phyloP scores from a whole-genome alignment of 2,888 invertebrate species.

The Marasmarcha lunaedactyla region DNA sequence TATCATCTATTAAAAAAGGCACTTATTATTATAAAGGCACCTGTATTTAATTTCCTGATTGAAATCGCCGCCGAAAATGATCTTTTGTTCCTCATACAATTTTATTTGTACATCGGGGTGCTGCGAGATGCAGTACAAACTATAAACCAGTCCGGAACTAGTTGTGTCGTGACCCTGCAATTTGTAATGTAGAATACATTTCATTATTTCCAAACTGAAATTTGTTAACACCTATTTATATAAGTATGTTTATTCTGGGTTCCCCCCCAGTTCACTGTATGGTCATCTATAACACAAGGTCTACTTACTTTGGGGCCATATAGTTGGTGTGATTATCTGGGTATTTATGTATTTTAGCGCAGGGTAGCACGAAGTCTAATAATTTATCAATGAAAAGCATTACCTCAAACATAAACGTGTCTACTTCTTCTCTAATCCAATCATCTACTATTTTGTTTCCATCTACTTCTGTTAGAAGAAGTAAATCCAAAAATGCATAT shows the following conservation, averaged over 20 bases:
- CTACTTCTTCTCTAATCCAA: slow-evolving; percentile 75
- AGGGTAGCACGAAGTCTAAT: no score
- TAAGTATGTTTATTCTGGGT: no score
- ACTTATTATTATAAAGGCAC: slow-evolving; percentile 24
- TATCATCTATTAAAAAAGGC: no score
- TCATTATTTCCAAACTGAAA: neutral
- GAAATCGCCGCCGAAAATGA: slow-evolving; percentile 44
- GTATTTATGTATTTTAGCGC: no score
- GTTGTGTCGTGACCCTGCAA: slow-evolving; percentile 71
- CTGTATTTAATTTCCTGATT: slow-evolving; percentile 37
- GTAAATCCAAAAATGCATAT: slow-evolving; percentile 76
- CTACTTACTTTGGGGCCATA: no score
- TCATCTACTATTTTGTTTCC: slow-evolving; percentile 68
- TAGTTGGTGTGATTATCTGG: no score
- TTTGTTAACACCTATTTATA: no score
- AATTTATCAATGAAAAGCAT: no score
- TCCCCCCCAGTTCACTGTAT: no score
- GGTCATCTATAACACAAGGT: no score
- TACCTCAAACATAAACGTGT: slow-evolving; percentile 79
- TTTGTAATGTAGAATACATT: neutral
- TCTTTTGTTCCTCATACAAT: slow-evolving; percentile 52
- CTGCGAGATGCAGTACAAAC: slow-evolving; percentile 58
- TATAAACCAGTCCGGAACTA: slow-evolving; percentile 65
- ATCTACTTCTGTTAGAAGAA: slow-evolving; percentile 71
- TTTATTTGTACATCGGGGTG: slow-evolving; percentile 62